These are phyloP conservation scores for Tapera naevia DNA, from an alignment of 2,797 vertebrate genomes.

Conservation along the genomic window DNA sequence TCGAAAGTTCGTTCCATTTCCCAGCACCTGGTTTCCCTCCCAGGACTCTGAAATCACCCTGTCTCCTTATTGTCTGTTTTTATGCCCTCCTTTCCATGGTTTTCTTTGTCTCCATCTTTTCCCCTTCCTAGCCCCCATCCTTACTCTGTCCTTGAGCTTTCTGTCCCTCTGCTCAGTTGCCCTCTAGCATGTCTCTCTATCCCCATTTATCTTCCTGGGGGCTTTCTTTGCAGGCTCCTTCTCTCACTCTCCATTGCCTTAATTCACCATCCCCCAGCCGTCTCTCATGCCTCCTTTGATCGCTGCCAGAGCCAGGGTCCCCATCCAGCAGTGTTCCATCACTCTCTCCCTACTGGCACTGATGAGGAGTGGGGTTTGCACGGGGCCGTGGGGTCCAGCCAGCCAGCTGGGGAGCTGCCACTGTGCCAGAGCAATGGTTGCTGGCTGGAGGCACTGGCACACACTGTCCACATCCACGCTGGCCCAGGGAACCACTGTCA, in stretches of 20 bases:
- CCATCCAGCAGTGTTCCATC: background rate
- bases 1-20: background rate
- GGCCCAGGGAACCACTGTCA: rapidly evolving
- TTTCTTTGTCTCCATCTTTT: background rate
- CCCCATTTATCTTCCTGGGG: background rate
- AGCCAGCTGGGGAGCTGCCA: background rate
- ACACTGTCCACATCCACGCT: background rate
- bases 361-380: background rate
- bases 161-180: background rate
- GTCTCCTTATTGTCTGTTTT: background rate
- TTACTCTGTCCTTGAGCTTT: rapidly evolving
- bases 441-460: background rate
- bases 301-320: background rate
- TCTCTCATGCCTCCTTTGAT: background rate
- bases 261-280: background rate
- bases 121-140: background rate
- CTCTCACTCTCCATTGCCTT: background rate
- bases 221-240: background rate
- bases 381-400: rapidly evolving
- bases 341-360: background rate
- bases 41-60: background rate
- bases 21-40: background rate
- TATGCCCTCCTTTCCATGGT: background rate
- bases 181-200: background rate
- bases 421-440: rapidly evolving